Conservation (phyloP, 2,888 invertebrate genomes). For the Watsonalla cultraria region DNA sequence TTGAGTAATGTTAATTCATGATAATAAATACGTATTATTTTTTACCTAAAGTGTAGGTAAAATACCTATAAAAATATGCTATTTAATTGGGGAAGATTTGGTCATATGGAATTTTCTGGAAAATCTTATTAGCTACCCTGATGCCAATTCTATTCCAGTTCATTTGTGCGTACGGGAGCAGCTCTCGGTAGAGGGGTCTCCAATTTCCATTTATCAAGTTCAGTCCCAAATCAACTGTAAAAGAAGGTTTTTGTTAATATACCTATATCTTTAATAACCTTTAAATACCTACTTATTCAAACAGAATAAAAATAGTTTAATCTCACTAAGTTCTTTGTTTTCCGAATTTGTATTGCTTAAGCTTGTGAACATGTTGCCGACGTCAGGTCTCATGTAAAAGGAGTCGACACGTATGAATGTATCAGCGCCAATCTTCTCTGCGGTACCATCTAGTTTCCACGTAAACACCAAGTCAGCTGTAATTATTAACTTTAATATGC, state of each 20-base stretch:
- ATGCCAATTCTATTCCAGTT: slow-evolving; percentile 76
- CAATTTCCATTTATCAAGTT: slow-evolving; percentile 80
- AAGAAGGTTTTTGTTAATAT: slow-evolving; percentile 4
- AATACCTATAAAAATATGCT: slow-evolving; percentile 7
- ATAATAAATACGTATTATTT: too few relatives aligned
- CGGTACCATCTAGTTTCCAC: slow-evolving; percentile 77
- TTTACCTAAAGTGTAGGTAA: background rate
- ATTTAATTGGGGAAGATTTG: slow-evolving; percentile 39
- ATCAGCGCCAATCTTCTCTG: slow-evolving; percentile 73
- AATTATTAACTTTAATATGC: slow-evolving; percentile 5
- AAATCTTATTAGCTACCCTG: slow-evolving; percentile 74
- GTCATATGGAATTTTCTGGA: slow-evolving; percentile 75
- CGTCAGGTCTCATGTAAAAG: slow-evolving; percentile 81
- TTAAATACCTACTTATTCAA: too few relatives aligned
- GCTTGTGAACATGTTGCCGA: slow-evolving; percentile 79
- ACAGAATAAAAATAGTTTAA: slow-evolving; percentile 3
- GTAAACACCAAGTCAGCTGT: slow-evolving; percentile 78
- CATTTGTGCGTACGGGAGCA: slow-evolving; percentile 75
- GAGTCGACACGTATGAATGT: slow-evolving; percentile 77
- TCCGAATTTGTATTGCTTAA: slow-evolving; percentile 80
- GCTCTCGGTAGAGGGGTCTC: slow-evolving; percentile 76
- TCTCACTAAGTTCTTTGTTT: slow-evolving; percentile 78
- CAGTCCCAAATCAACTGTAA: slow-evolving; percentile 76
- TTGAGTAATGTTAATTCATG: too few relatives aligned
- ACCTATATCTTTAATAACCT: too few relatives aligned